Conservation (phyloP, 1,140 invertebrate genomes). For the Penaeus chinensis region DNA sequence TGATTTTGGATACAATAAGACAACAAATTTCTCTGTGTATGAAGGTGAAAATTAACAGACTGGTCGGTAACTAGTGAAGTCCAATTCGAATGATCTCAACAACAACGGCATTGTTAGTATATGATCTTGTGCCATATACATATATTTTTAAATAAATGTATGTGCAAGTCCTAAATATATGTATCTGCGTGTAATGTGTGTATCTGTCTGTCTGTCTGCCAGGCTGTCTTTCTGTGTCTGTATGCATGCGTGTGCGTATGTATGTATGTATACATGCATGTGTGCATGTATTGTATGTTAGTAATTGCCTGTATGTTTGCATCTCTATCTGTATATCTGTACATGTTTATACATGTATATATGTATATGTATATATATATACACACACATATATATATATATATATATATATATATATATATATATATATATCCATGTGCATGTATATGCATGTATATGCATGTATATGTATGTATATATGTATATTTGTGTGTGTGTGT, state of each 20-base stretch:
- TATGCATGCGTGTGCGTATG: constrained; percentile 22
- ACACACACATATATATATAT: not conserved
- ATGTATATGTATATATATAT: constrained; percentile 29
- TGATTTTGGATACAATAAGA: too few species aligned
- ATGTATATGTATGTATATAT: not conserved
- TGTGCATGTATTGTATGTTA: not conserved
- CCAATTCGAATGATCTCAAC: too few species aligned
- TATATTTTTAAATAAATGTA: too few species aligned
- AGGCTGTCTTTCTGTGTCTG: not conserved
- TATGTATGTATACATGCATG: not conserved
- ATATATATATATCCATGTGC: not conserved
- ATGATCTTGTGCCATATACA: too few species aligned
- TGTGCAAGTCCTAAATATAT: too few species aligned
- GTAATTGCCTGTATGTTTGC: not conserved
- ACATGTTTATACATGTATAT: constrained; percentile 24
- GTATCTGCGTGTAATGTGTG: not conserved
- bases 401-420: not conserved
- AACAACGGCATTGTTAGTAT: too few species aligned
- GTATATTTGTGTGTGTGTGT: constrained; percentile 3
- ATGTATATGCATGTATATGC: not conserved
- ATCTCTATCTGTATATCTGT: constrained; percentile 19
- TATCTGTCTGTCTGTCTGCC: not conserved
- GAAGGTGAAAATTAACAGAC: too few species aligned
- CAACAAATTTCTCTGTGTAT: too few species aligned
- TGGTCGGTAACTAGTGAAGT: too few species aligned